Evolutionary conservation across 53 echinoderm and acorn worm species (phyloP), one percentile per base, ranked within the genome.

Genomic region (Luidia sarsii): DNA sequence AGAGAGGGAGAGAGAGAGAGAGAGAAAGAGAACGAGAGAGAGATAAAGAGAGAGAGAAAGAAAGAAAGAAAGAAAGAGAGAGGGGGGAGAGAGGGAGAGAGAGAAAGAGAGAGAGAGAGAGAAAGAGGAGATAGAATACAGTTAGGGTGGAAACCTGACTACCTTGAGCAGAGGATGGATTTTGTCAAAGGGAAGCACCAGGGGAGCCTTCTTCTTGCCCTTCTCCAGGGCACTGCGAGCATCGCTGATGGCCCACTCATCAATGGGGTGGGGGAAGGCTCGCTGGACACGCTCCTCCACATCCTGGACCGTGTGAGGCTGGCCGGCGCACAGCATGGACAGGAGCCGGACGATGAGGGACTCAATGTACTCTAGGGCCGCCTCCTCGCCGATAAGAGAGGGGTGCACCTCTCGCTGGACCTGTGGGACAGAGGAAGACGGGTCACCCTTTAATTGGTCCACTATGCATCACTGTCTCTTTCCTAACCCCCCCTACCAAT

Each of bases 221-320:
- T 94, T 95, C 82, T 99, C 99, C 51, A 94, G 82, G 9, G 99
- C 91, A 3, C 60, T 71, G 18, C 71, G 81, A 39, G 99, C 99
- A 65, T 99, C 99, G 19, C 89, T 94, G 89, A 99, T 99, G 16
- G 99, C 91, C 99, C 99, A 99, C 79, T 94, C 91, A 67, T 99
- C 99, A 41, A 94, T 99, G 49, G 99, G 99, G 72, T 89, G 83
- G 37, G 99, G 99, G 72, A 99, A 99, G 57, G 94, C 94, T 87
- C 91, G 89, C 85, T 91, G 86, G 33, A 99, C 91, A 18, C 94
- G 74, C 13, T 99, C 99, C 69, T 99, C 94, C 29, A 99, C 81
- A 56, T 99, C 91, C 46, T 81, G 91, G 57, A 94, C 99, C 39
- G 81, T 99, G 50, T 94, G 99, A 50, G 94, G 94, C 57, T 94